These are phyloP conservation scores for Progne subis DNA, from an alignment of 2,113 vertebrate genomes.

Conservation along the genomic window DNA sequence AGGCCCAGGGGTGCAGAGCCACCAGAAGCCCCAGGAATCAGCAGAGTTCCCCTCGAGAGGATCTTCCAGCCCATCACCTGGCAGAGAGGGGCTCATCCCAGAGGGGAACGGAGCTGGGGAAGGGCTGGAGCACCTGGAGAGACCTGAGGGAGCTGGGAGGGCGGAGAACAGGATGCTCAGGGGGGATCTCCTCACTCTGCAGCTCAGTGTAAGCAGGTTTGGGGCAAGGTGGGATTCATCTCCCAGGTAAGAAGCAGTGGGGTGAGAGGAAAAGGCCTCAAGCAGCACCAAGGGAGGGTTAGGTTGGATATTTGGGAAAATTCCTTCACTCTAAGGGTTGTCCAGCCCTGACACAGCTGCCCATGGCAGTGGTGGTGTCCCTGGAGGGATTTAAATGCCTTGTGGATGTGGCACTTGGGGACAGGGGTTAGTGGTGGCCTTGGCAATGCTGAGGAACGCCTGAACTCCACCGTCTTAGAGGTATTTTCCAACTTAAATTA, in stretches of 20 bases:
- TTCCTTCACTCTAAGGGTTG: neutral
- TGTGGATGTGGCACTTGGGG: neutral
- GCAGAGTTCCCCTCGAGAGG: neutral
- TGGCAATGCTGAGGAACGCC: neutral
- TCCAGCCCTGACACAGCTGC: neutral
- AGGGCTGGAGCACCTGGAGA: neutral
- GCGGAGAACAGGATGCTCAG: neutral
- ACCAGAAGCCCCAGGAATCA: neutral
- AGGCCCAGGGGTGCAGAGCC: neutral
- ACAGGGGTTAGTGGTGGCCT: neutral
- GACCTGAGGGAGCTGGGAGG: neutral
- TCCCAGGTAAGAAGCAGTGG: neutral
- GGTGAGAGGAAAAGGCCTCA: neutral
- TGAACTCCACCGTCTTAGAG: neutral
- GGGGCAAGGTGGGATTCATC: neutral
- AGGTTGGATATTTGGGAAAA: neutral
- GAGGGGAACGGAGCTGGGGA: neutral
- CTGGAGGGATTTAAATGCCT: neutral
- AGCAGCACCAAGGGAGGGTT: neutral
- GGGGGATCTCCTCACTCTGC: fast-evolving
- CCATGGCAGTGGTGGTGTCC: neutral
- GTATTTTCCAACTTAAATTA: neutral
- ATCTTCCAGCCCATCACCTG: neutral
- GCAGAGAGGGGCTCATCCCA: neutral
- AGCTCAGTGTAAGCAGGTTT: neutral